A percentile compares a stretch with the other conserved stretches of the same genome.
phyloP scores from a whole-genome alignment of 2,888 invertebrate species.

The Mesorhabditis belari region DNA sequence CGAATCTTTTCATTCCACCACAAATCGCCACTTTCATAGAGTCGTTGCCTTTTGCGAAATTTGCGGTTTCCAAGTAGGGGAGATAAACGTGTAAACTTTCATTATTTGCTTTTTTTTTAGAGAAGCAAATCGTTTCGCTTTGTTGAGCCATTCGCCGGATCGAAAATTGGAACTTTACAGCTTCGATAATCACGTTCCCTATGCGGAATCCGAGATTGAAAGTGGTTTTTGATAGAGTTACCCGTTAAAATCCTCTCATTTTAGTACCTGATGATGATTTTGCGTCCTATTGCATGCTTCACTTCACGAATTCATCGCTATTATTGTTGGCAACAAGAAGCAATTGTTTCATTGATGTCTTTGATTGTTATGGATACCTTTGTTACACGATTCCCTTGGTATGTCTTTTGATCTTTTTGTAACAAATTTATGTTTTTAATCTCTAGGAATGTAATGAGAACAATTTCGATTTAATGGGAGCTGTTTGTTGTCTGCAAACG shows the following conservation, averaged over 20 bases:
- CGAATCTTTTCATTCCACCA: conserved; percentile 29
- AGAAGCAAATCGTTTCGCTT: conserved; percentile 20
- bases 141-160: conserved; percentile 17
- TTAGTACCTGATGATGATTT: conserved; percentile 28
- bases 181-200: conserved; percentile 13
- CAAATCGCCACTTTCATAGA: conserved; percentile 34
- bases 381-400: conserved; percentile 32
- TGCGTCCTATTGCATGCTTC: conserved; percentile 31
- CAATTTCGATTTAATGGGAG: conserved; percentile 18
- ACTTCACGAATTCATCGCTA: conserved; percentile 21
- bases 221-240: conserved; percentile 1
- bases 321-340: conserved; percentile 29
- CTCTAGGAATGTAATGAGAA: conserved; percentile 12
- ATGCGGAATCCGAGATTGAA: conserved; percentile 11
- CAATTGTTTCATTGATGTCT: conserved; percentile 31
- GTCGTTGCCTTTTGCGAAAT: conserved; percentile 26
- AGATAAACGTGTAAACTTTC: not conserved
- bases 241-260: conserved; percentile 3
- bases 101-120: conserved; percentile 11
- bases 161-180: conserved; percentile 21
- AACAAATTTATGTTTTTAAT: conserved; percentile 6
- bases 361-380: conserved; percentile 30
- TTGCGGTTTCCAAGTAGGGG: conserved; percentile 33
- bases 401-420: conserved; percentile 15
- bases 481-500: conserved; percentile 23